Percentiles rank a stretch among this genome's conserved stretches.
These are phyloP conservation scores for Pachycephala philippinensis DNA, from an alignment of 2,113 vertebrate species.

Conservation along the genomic window DNA sequence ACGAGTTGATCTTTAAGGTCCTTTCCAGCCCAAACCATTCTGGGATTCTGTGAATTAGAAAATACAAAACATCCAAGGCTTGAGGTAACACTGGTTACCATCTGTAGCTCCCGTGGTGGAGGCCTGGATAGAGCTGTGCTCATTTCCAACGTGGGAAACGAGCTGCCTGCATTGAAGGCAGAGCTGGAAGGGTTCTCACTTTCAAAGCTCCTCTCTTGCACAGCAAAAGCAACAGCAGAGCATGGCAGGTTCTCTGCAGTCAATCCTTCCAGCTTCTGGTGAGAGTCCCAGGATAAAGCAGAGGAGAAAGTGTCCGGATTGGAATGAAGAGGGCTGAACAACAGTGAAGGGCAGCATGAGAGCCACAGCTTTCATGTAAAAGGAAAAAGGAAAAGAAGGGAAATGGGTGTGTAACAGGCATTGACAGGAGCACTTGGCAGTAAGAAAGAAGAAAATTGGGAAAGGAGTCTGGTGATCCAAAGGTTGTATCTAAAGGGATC, in stretches of 20 bases:
- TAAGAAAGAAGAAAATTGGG: neutral
- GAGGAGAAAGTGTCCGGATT: neutral
- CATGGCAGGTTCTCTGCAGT: neutral
- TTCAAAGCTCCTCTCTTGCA: neutral
- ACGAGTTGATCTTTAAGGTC: rapidly evolving
- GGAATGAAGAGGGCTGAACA: neutral
- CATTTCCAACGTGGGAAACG: neutral
- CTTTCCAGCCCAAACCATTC: neutral
- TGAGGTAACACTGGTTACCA: neutral
- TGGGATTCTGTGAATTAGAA: neutral
- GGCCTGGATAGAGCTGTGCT: neutral
- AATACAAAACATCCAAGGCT: neutral
- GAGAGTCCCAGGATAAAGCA: neutral
- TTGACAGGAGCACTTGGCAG: neutral
- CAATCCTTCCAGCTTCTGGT: neutral
- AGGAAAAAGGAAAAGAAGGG: neutral
- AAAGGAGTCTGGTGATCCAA: neutral
- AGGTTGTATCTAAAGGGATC: neutral
- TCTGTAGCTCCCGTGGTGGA: neutral
- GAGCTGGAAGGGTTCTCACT: neutral
- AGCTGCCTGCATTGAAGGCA: neutral
- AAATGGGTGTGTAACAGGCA: neutral
- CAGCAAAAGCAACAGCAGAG: neutral
- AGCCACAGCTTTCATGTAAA: neutral
- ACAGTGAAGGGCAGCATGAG: neutral